Conservation (phyloP, 2,888 invertebrate genomes). For the Sarcophaga carnaria region DNA sequence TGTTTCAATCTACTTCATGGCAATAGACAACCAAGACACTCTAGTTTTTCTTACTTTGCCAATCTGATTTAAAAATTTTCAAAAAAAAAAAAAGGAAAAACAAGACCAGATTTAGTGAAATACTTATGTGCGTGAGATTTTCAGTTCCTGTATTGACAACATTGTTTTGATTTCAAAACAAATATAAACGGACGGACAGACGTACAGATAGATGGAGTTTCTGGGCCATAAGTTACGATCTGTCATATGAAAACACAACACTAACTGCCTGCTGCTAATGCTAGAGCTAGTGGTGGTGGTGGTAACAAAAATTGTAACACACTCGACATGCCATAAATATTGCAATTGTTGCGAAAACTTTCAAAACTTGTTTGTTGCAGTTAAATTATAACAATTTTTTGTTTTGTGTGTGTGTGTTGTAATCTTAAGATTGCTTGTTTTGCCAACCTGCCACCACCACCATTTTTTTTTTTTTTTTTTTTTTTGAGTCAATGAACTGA, state of each 20-base stretch:
- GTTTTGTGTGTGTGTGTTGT: too few species aligned
- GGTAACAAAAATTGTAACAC: too few species aligned
- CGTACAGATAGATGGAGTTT: not conserved
- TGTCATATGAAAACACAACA: too few species aligned
- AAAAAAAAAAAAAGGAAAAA: not conserved
- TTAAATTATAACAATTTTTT: too few species aligned
- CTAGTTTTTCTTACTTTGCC: not conserved
- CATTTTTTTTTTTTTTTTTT: constrained; percentile 9
- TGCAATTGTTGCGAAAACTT: too few species aligned
- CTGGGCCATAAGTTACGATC: not conserved
- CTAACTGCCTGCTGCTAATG: too few species aligned
- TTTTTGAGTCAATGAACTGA: constrained; percentile 58
- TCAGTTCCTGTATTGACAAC: constrained; percentile 54
- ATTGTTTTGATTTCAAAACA: constrained; percentile 24
- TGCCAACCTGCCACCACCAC: not conserved
- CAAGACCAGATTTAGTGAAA: not conserved
- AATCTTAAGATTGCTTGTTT: too few species aligned
- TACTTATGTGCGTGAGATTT: constrained; percentile 46
- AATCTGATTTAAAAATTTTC: not conserved
- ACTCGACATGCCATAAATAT: too few species aligned
- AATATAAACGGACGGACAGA: not conserved
- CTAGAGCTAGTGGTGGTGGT: too few species aligned
- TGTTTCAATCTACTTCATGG: not conserved
- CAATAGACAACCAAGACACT: not conserved
- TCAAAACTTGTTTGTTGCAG: too few species aligned